These are phyloP conservation scores for Aldrovandia affinis DNA, from an alignment of 2,797 vertebrate species.

Conservation along the genomic window DNA sequence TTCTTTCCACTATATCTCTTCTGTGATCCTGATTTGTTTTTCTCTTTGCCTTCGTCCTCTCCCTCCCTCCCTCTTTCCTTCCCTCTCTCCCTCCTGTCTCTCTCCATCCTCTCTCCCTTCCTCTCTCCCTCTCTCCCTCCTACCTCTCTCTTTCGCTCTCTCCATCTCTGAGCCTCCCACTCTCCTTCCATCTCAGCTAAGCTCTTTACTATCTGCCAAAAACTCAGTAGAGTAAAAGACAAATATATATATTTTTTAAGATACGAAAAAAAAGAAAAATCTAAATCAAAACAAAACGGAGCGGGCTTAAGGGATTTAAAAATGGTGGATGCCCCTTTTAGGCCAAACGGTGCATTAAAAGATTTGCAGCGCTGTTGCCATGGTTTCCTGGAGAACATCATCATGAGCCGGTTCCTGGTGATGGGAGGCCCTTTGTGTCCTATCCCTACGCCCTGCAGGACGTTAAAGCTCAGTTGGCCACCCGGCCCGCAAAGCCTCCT, in stretches of 20 bases:
- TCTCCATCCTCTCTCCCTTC: neutral
- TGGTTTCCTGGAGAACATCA: constrained; percentile 61
- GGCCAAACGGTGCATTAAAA: constrained; percentile 60
- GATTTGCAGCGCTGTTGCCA: constrained; percentile 52
- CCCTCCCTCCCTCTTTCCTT: neutral
- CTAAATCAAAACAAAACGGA: constrained; percentile 26
- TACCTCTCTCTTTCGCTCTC: neutral
- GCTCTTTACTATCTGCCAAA: constrained; percentile 45
- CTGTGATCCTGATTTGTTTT: neutral
- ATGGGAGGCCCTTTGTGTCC: constrained; percentile 17
- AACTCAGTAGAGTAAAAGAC: constrained; percentile 20
- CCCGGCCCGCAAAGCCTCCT: neutral
- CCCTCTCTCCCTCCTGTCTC: neutral
- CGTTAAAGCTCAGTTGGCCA: constrained; percentile 24
- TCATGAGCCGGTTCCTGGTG: constrained; percentile 16
- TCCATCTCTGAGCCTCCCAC: constrained; percentile 4
- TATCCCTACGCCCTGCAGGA: constrained; percentile 30
- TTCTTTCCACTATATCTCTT: neutral
- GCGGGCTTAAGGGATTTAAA: constrained; percentile 61
- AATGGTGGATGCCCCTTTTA: constrained; percentile 58
- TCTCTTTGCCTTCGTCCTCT: neutral
- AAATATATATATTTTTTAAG: neutral
- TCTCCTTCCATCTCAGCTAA: constrained; percentile 56
- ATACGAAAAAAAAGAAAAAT: neutral
- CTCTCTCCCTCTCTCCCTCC: neutral